Evolutionary conservation across 2,797 vertebrate species (phyloP), one percentile per base, ranked within the genome.

Genomic region (Caiman crocodilus): DNA sequence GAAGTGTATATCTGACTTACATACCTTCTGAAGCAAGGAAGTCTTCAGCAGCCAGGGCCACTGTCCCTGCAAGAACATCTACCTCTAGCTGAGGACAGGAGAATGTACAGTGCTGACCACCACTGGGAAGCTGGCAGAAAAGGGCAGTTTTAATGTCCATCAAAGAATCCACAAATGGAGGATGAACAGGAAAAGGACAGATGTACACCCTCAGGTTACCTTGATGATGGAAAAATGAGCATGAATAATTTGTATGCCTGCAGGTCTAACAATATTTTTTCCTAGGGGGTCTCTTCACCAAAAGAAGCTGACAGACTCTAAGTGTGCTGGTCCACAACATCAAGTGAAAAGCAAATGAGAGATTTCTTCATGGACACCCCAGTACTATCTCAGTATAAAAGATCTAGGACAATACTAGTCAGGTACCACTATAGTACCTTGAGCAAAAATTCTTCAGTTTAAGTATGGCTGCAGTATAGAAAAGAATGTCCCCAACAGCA

Each of bases 401-500:
- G 73, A 87, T 59, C 59, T 81, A 86, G 82, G 79, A 92, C 88
- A 84, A 57, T 35, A 84, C 21, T 77, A 71, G 58, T 82, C 21
- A 60, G 7, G 25, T 73, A 17, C 57, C 11, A 2, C 23, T 21
- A 32, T 57, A 65, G 55, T 25, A 84, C 12, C 23, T 55, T 84
- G 15, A 84, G 14, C 59, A 76, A 26, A 76, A 4, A 75, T 6
- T 8, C 42, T 73, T 59, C 58, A 67, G 69, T 13, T 79, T 42
- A 94, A 81, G 74, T 87, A 76, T 30, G 64, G n/a, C 42, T 69
- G 58, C 21, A 3, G 64, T 85, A 63, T 23, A 86, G 23, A 80
- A 89, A 92, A 92, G 81, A 61, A 76, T 7, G 5, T 79, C 73
- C 82, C 87, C 73, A 21, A 78, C 83, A 94, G 30, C 10, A 78